Conservation (phyloP, 2,888 invertebrate species). For the Pristionchus mayeri region DNA sequence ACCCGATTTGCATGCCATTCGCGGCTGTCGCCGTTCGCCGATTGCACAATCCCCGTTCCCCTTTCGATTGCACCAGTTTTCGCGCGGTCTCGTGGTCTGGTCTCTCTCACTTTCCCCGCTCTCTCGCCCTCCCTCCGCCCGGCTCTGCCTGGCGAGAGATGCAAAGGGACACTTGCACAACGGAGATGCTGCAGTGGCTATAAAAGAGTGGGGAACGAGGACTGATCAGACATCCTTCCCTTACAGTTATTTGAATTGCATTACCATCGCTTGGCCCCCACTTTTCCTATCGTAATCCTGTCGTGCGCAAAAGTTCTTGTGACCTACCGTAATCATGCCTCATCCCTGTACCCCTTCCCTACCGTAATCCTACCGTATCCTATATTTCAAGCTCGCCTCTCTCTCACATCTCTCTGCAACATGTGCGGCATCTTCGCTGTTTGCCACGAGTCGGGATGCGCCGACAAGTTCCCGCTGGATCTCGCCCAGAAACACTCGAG, state of each 20-base stretch:
- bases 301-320: not conserved
- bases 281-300: not conserved
- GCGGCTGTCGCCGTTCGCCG: not conserved
- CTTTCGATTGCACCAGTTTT: conserved; percentile 5
- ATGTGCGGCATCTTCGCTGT: conserved; percentile 76
- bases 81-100: not conserved
- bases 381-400: too few relatives aligned
- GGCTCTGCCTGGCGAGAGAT: not conserved
- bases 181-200: not conserved
- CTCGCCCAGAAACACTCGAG: conserved; percentile 63
- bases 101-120: not conserved
- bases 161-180: not conserved
- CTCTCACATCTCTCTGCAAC: too few relatives aligned
- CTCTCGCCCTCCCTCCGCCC: not conserved
- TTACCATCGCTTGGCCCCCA: too few relatives aligned
- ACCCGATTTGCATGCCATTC: not conserved
- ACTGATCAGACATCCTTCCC: too few relatives aligned
- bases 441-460: conserved; percentile 63
- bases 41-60: not conserved
- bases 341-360: not conserved
- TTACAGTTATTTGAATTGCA: too few relatives aligned
- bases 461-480: conserved; percentile 58
- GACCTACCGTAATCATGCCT: not conserved
- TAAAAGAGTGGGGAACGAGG: too few relatives aligned
- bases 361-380: too few relatives aligned